A percentile compares a stretch with the other conserved stretches of the same genome.
Evolutionary conservation across 2,113 vertebrate genomes (phyloP).

Genomic region (Cyprinus carpio): DNA sequence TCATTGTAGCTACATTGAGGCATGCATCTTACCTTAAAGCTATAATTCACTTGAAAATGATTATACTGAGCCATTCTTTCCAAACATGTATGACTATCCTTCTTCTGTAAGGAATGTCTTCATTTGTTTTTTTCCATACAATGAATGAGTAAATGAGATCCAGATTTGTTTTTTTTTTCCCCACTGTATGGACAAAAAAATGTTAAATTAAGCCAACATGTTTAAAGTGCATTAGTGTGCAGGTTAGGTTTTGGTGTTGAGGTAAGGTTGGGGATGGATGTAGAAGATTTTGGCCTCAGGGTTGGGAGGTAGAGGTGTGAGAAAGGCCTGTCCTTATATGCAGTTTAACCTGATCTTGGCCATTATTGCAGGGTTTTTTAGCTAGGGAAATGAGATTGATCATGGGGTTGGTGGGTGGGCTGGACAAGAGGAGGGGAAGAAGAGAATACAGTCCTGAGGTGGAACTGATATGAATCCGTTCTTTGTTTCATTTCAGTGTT

Average conservation of each 20-base stretch:
- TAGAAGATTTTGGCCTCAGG: conserved; percentile 28
- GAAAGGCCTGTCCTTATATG: conserved; percentile 51
- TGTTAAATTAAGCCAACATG: neutral
- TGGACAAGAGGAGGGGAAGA: conserved; percentile 46
- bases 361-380: conserved; percentile 58
- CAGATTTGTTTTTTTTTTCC: neutral
- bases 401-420: conserved; percentile 53
- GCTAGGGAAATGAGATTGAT: neutral
- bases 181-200: neutral
- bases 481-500: conserved; percentile 61
- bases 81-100: neutral
- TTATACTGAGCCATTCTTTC: neutral
- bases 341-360: conserved; percentile 64
- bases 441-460: conserved; percentile 48
- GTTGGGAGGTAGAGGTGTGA: conserved; percentile 29
- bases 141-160: neutral
- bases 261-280: neutral
- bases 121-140: neutral
- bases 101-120: neutral
- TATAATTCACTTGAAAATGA: no score
- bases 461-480: conserved; percentile 59
- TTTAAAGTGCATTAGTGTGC: neutral
- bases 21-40: neutral
- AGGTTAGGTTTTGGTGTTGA: conserved; percentile 6
- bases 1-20: neutral